Percentiles rank a stretch among this genome's conserved stretches.
Conservation (phyloP, 2,888 invertebrate species). For the Acholoe squamosa region DNA sequence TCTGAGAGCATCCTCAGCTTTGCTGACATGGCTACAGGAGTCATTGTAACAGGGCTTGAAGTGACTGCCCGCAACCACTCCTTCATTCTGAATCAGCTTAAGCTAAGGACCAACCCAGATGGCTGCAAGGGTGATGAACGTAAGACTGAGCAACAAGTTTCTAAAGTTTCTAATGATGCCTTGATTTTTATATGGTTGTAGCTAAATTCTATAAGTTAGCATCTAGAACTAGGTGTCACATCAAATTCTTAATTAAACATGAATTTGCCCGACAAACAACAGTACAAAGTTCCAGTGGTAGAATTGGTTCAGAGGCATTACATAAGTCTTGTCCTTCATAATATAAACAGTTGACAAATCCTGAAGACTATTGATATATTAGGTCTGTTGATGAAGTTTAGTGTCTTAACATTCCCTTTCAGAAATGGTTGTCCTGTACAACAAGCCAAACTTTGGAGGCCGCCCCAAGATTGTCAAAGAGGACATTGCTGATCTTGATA, state of each 20-base stretch:
- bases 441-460: conserved; percentile 23
- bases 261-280: no score
- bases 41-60: neutral
- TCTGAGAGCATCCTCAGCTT: neutral
- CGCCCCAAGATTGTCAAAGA: neutral
- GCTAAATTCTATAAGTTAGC: neutral
- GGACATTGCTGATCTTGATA: neutral
- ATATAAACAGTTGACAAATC: no score
- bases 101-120: conserved; percentile 11
- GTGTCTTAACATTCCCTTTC: neutral
- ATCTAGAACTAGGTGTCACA: no score
- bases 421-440: conserved; percentile 33
- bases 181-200: no score
- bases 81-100: conserved; percentile 3
- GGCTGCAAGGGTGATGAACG: conserved; percentile 43
- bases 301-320: no score
- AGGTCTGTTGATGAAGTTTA: no score
- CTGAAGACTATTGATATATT: no score
- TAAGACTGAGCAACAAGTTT: neutral
- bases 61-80: neutral
- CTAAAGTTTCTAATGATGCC: no score
- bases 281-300: no score
- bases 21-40: conserved; percentile 45
- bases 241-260: no score
- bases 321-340: no score